Conservation (phyloP, 2,797 vertebrate genomes). For the Silurus lanzhouensis region DNA sequence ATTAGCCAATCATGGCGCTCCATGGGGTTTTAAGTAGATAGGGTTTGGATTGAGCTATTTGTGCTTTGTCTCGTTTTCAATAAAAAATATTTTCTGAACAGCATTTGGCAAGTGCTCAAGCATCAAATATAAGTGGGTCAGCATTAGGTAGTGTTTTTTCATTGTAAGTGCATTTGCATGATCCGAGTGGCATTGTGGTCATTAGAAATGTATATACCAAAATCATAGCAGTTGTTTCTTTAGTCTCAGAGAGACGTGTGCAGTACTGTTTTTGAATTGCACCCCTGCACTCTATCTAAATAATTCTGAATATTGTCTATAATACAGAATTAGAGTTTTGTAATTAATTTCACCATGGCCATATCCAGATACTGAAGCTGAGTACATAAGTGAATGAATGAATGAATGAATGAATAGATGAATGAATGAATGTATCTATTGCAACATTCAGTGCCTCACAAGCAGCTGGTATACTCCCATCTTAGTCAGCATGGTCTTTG, state of each 20-base stretch:
- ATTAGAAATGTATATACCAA: conserved; percentile 15
- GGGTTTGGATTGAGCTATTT: conserved; percentile 49
- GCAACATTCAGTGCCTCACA: background rate
- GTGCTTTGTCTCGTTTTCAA: conserved; percentile 41
- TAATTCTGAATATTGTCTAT: background rate
- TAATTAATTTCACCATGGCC: background rate
- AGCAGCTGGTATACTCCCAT: background rate
- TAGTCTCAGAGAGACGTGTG: conserved; percentile 2
- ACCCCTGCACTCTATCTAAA: background rate
- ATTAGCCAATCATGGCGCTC: conserved; percentile 40
- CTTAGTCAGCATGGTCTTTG: background rate
- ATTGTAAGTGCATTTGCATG: conserved; percentile 2
- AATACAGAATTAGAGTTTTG: background rate
- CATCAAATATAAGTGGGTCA: conserved; percentile 47
- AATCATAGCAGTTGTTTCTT: conserved; percentile 10
- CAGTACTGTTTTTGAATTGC: background rate
- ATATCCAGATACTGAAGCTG: background rate
- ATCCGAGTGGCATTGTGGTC: background rate
- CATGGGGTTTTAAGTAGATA: conserved; percentile 32
- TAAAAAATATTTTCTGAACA: conserved; percentile 46
- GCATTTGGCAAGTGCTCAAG: conserved; percentile 40
- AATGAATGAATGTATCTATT: background rate
- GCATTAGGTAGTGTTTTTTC: conserved; percentile 11
- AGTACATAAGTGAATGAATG: background rate
- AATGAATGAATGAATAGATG: background rate